Evolutionary conservation across 1,140 invertebrate species (phyloP).

Genomic region (Zaprionus inermis): DNA sequence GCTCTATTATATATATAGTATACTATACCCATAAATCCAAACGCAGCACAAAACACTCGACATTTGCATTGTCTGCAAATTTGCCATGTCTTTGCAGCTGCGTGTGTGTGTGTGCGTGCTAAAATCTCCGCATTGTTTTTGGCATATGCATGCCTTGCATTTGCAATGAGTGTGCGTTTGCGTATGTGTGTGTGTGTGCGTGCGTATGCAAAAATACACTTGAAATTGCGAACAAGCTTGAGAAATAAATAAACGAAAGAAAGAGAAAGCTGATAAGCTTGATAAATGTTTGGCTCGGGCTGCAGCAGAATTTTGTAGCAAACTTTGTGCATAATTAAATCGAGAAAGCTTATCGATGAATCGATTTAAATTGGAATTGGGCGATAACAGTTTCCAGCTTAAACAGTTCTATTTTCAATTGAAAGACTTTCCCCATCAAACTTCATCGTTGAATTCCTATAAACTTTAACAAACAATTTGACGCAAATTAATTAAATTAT

Average conservation of each 20-base stretch:
- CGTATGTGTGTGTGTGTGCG: slow-evolving; percentile 14
- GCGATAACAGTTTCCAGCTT: neutral
- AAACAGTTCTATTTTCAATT: too few species aligned
- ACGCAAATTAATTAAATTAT: neutral
- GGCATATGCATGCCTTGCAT: slow-evolving; percentile 46
- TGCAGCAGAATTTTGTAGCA: neutral
- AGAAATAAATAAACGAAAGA: slow-evolving; percentile 24
- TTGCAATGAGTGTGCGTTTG: slow-evolving; percentile 30
- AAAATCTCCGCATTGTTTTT: slow-evolving; percentile 52
- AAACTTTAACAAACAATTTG: neutral
- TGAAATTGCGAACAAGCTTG: slow-evolving; percentile 39
- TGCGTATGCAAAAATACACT: slow-evolving; percentile 32
- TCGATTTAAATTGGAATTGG: neutral
- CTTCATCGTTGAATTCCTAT: too few species aligned
- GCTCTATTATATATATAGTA: slow-evolving; percentile 10
- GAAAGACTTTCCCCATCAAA: too few species aligned
- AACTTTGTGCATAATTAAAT: slow-evolving; percentile 6
- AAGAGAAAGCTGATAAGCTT: slow-evolving; percentile 8
- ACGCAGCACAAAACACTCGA: slow-evolving; percentile 53
- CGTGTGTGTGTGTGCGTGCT: slow-evolving; percentile 23
- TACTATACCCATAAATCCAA: slow-evolving; percentile 70
- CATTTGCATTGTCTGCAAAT: slow-evolving; percentile 59
- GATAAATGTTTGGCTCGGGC: slow-evolving; percentile 4
- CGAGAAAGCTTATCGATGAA: neutral
- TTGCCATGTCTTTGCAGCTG: slow-evolving; percentile 36